These are phyloP conservation scores for Falcunculus frontatus DNA, from an alignment of 2,113 vertebrate species.

Conservation along the genomic window DNA sequence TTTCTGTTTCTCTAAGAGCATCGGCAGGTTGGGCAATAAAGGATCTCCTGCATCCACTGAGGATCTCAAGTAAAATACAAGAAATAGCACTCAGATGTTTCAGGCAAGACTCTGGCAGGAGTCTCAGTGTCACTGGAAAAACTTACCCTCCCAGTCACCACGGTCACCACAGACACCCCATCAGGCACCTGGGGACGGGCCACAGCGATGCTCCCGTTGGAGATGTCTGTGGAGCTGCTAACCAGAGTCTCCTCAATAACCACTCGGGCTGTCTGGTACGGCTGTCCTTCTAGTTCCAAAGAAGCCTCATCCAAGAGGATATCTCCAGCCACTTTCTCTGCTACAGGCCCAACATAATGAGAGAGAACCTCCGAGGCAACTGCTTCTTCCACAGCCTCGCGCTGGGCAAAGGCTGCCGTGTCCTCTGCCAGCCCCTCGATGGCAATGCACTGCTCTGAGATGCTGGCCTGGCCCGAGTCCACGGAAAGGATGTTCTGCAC, in stretches of 20 bases:
- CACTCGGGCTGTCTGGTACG: conserved; percentile 70
- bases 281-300: conserved; percentile 68
- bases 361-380: conserved; percentile 69
- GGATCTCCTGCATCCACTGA: neutral
- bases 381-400: conserved; percentile 60
- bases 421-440: conserved; percentile 78
- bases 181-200: conserved; percentile 65
- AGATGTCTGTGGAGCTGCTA: conserved; percentile 46
- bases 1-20: neutral
- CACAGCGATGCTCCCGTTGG: conserved; percentile 44
- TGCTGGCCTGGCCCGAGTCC: conserved; percentile 65
- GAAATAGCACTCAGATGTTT: neutral
- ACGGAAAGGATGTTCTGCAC: conserved; percentile 57
- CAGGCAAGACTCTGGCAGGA: neutral
- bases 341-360: conserved; percentile 44
- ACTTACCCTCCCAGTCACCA: conserved; percentile 77
- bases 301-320: conserved; percentile 74
- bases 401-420: conserved; percentile 49
- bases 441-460: conserved; percentile 77
- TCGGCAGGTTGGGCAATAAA: rapidly evolving
- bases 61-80: neutral
- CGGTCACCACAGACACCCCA: conserved; percentile 74
- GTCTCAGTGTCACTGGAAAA: neutral
- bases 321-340: conserved; percentile 64
- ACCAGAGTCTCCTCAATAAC: conserved; percentile 78